phyloP scores from a whole-genome alignment of 30 jellyfish, hydroid and myxozoan genomes.

The Catostylus mosaicus region DNA sequence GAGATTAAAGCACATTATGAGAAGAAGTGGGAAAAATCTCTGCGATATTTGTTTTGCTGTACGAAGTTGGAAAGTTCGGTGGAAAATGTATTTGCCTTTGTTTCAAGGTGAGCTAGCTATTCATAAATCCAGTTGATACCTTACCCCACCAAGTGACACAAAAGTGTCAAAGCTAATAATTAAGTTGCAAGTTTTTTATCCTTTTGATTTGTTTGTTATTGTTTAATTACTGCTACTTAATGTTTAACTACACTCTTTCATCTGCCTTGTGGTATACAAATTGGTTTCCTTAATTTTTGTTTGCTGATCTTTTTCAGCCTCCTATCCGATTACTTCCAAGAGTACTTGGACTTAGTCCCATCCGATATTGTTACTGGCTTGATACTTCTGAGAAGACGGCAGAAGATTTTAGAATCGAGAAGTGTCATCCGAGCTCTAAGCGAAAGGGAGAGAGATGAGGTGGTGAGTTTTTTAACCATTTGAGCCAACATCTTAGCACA shows the following conservation, averaged over 20 bases:
- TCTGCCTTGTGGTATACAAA: too few species aligned
- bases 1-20: constrained; percentile 61
- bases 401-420: constrained; percentile 69
- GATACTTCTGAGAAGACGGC: constrained; percentile 84
- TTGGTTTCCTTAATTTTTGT: not conserved
- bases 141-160: not conserved
- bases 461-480: constrained; percentile 26
- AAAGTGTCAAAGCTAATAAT: too few species aligned
- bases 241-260: too few species aligned
- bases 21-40: constrained; percentile 73
- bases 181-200: too few species aligned
- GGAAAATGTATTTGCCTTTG: constrained; percentile 80
- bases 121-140: not conserved
- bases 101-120: constrained; percentile 62
- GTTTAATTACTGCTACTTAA: too few species aligned
- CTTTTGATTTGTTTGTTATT: too few species aligned
- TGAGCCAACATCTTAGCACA: too few species aligned
- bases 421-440: constrained; percentile 24
- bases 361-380: constrained; percentile 95
- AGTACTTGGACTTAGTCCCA: constrained; percentile 83
- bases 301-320: constrained; percentile 29
- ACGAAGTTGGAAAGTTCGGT: constrained; percentile 72
- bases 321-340: constrained; percentile 79
- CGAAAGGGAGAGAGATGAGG: constrained; percentile 6
- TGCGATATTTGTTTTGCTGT: constrained; percentile 85